Percentiles rank a stretch among this genome's conserved stretches.
Conservation (phyloP, 2,113 vertebrate species). For the Arizona elegans region DNA sequence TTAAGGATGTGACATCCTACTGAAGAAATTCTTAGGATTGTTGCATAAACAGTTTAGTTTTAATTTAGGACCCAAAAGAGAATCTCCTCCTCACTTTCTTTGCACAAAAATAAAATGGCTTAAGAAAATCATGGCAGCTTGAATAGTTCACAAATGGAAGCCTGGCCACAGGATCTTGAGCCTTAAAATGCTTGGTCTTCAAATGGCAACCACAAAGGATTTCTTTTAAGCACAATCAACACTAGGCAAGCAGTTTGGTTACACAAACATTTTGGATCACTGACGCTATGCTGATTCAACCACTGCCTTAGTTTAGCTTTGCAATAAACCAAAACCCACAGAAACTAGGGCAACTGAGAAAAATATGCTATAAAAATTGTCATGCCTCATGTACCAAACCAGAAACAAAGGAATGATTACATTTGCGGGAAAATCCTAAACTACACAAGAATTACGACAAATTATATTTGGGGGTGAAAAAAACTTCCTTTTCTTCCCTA, state of each 20-base stretch:
- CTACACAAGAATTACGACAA: background rate
- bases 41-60: background rate
- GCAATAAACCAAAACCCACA: background rate
- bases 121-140: conserved; percentile 7
- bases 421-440: background rate
- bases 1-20: accelerated
- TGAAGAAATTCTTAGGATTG: background rate
- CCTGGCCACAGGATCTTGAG: background rate
- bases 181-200: background rate
- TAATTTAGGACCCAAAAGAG: background rate
- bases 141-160: background rate
- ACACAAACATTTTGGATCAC: conserved; percentile 19
- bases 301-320: background rate
- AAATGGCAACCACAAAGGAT: conserved; percentile 39
- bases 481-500: background rate
- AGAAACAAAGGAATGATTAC: background rate
- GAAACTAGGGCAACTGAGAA: background rate
- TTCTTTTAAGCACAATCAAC: conserved; percentile 53
- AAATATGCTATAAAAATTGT: background rate
- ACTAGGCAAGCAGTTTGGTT: conserved; percentile 26
- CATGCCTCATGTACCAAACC: background rate
- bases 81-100: background rate
- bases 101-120: background rate
- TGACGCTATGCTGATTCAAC: conserved; percentile 2
- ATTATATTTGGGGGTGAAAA: background rate